Evolutionary conservation across 1,140 invertebrate species (phyloP), one percentile per base, ranked within the genome.

Genomic region (Phenacoccus solenopsis): DNA sequence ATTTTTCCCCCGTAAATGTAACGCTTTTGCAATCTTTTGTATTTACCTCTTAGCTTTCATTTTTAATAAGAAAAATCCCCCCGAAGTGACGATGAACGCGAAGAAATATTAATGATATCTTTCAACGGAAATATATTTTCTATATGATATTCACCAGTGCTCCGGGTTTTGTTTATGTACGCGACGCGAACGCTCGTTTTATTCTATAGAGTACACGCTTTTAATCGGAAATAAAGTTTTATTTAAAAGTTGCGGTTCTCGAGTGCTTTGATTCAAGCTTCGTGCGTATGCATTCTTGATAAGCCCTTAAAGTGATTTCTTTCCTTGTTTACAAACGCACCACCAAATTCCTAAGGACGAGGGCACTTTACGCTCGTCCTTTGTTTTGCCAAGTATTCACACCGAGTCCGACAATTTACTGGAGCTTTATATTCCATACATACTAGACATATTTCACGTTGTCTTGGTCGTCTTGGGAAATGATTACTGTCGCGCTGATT

Each of bases 31-130:
- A 64, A 64, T 64, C 59, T 64, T 64, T 64, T 64, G 59, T 64
- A 64, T 64, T 64, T 24, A 10, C 59, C 59, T 64, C 25, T 64
- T 64, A 64, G 59, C 59, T 64, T 64, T 64, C 59, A 64, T 64
- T 64, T 64, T 64, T 64, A 64, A 64, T 64, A 64, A 64, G 59
- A 64, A 64, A 64, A 64, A 64, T 64, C 25, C 59, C n/a, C 59
- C 59, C 59, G 59, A 64, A 25, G 59, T 64, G 59, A 9, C 25
- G 59, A 64, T 64, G 59, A 64, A 64, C 59, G n/a, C n/a, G 59
- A 64, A 64, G 59, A 64, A 64, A 64, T 64, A 64, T 64, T 64
- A 64, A 64, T 64, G 59, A 64, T 64, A 64, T 64, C 59, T 64
- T 64, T 64, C 25, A 64, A 20, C 22, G 20, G 25, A 64, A 64